These are phyloP conservation scores for Leucophenga maculata DNA, from an alignment of 2,888 invertebrate species.

Conservation along the genomic window DNA sequence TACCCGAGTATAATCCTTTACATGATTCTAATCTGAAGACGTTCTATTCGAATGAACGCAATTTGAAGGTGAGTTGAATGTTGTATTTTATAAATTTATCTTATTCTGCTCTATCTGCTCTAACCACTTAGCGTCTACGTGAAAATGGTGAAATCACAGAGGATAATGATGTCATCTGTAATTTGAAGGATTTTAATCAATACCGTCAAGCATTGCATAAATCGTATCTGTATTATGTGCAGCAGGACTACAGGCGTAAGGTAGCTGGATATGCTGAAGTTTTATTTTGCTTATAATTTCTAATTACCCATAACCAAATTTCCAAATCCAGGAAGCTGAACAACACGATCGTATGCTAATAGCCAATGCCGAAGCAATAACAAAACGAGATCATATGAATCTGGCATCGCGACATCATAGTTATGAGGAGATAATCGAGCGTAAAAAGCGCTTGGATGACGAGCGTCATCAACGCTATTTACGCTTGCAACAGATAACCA, in stretches of 20 bases:
- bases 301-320: background rate
- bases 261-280: conserved; percentile 37
- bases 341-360: conserved; percentile 63
- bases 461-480: conserved; percentile 49
- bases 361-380: conserved; percentile 66
- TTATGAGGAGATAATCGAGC: conserved; percentile 52
- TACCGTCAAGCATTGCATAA: conserved; percentile 77
- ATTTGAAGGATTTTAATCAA: conserved; percentile 78
- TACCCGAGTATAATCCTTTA: conserved; percentile 75
- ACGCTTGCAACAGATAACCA: conserved; percentile 46
- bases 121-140: background rate
- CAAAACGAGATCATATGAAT: conserved; percentile 58
- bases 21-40: conserved; percentile 76
- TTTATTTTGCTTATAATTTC: background rate
- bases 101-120: too few relatives aligned
- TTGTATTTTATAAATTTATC: too few relatives aligned
- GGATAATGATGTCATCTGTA: conserved; percentile 77
- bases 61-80: conserved; percentile 55
- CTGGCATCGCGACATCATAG: conserved; percentile 49
- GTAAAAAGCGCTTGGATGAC: conserved; percentile 53
- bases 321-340: conserved; percentile 51
- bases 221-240: conserved; percentile 75
- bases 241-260: conserved; percentile 63
- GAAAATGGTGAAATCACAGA: conserved; percentile 75
- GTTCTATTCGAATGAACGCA: conserved; percentile 72